Evolutionary conservation across 2,113 vertebrate genomes (phyloP).

Genomic region (Chlamydotis undulata): DNA sequence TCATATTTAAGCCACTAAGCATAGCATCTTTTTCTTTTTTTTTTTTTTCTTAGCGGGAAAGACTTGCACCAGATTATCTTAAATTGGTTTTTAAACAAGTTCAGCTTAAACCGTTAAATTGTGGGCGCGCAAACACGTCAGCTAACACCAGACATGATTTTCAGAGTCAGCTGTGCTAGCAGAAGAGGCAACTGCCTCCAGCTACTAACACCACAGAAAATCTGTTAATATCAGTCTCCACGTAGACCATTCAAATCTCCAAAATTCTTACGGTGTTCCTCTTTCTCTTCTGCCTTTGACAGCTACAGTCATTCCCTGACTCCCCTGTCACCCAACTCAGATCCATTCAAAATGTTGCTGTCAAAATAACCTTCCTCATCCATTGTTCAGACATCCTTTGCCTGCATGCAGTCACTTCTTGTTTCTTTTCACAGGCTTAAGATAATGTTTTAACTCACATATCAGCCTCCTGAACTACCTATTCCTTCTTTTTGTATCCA

Average conservation of each 20-base stretch:
- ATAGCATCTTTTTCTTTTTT: neutral
- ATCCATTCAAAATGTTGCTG: constrained; percentile 50
- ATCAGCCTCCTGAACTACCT: constrained; percentile 22
- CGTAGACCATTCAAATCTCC: neutral
- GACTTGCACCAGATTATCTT: neutral
- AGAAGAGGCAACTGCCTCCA: neutral
- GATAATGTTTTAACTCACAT: constrained; percentile 36
- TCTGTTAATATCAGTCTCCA: neutral
- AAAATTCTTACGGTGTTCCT: neutral
- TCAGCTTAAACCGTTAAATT: constrained; percentile 9
- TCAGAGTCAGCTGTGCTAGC: neutral
- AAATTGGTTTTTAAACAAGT: neutral
- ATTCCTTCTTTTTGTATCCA: neutral
- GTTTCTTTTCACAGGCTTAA: constrained; percentile 45
- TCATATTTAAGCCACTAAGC: neutral
- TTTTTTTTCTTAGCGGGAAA: neutral
- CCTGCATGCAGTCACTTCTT: constrained; percentile 3
- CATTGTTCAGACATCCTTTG: constrained; percentile 40
- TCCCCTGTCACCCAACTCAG: neutral
- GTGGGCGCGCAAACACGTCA: neutral
- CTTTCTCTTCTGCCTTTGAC: neutral
- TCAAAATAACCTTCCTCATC: constrained; percentile 61
- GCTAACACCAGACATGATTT: neutral
- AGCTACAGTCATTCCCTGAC: neutral
- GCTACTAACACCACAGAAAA: neutral